A percentile compares a stretch with the other conserved stretches of the same genome.
These are phyloP conservation scores for Neopelma chrysocephalum DNA, from an alignment of 2,797 vertebrate genomes.

Conservation along the genomic window DNA sequence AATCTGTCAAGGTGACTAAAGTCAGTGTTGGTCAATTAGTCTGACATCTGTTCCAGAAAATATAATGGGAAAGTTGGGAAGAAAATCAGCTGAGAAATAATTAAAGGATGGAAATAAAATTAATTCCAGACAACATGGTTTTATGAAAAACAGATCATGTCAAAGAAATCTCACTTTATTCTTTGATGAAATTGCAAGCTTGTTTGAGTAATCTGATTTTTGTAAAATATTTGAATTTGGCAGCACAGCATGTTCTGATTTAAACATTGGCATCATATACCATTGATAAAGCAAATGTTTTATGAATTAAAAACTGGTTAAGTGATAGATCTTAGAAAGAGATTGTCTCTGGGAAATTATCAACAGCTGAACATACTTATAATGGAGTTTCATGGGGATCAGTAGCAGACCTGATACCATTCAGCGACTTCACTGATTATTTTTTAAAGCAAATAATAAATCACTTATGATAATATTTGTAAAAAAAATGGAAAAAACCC, in stretches of 20 bases:
- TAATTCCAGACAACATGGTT: constrained; percentile 28
- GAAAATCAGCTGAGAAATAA: constrained; percentile 54
- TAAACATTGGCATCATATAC: constrained; percentile 46
- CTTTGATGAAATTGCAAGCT: constrained; percentile 50
- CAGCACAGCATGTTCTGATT: constrained; percentile 56
- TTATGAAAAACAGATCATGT: constrained; percentile 60
- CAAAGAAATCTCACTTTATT: constrained; percentile 59
- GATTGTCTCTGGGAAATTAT: constrained; percentile 62
- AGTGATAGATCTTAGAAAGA: constrained; percentile 62
- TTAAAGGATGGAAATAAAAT: constrained; percentile 56
- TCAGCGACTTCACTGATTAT: not conserved
- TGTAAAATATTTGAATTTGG: constrained; percentile 54
- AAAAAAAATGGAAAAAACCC: not conserved
- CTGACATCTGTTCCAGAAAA: constrained; percentile 47
- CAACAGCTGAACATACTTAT: constrained; percentile 58
- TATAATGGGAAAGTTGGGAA: constrained; percentile 1
- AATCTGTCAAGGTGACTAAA: not conserved
- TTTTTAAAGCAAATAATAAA: constrained; percentile 57
- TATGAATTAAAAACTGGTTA: constrained; percentile 61
- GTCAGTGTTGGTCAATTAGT: constrained; percentile 27
- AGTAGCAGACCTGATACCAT: constrained; percentile 33
- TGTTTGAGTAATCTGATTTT: constrained; percentile 56
- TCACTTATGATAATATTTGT: constrained; percentile 16
- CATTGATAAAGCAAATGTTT: constrained; percentile 65
- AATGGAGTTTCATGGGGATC: constrained; percentile 22